These are phyloP conservation scores for Ctenomys sociabilis DNA, from an alignment of 2,113 vertebrate species.

Conservation along the genomic window DNA sequence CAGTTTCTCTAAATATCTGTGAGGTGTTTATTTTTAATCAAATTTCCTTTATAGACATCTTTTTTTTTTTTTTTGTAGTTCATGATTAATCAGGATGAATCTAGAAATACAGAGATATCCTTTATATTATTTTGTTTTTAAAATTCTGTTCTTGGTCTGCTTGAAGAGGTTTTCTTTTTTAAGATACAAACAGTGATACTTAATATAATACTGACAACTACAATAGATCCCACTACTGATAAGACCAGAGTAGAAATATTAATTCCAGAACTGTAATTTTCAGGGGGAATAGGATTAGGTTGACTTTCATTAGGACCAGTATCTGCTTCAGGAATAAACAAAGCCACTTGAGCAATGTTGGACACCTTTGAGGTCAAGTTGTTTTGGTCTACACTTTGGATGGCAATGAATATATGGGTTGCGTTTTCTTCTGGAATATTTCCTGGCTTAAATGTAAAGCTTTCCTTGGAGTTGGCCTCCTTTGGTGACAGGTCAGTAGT, in stretches of 20 bases:
- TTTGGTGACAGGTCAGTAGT: slow-evolving; percentile 73
- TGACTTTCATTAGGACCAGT: not conserved
- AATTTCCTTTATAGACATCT: not conserved
- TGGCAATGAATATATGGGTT: slow-evolving; percentile 81
- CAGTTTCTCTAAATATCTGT: not conserved
- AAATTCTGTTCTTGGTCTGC: not conserved
- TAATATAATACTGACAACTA: slow-evolving; percentile 43
- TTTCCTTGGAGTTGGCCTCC: slow-evolving; percentile 75
- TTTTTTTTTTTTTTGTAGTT: slow-evolving; percentile 59
- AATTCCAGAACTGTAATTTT: not conserved
- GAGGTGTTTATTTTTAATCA: not conserved
- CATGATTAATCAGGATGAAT: not conserved
- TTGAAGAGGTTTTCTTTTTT: not conserved
- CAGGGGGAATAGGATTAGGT: not conserved
- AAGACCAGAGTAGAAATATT: slow-evolving; percentile 20
- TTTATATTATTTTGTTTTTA: slow-evolving; percentile 33
- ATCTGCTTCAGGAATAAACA: slow-evolving; percentile 72
- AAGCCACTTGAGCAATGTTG: slow-evolving; percentile 81
- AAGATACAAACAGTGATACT: slow-evolving; percentile 48
- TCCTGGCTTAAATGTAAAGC: slow-evolving; percentile 76
- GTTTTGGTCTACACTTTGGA: slow-evolving; percentile 80
- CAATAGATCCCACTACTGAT: slow-evolving; percentile 16
- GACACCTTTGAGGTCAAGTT: slow-evolving; percentile 71
- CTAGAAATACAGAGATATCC: slow-evolving; percentile 1
- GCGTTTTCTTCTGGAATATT: slow-evolving; percentile 68